Evolutionary conservation across 2,113 vertebrate species (phyloP), one percentile per base, ranked within the genome.

Genomic region (Xyrauchen texanus): DNA sequence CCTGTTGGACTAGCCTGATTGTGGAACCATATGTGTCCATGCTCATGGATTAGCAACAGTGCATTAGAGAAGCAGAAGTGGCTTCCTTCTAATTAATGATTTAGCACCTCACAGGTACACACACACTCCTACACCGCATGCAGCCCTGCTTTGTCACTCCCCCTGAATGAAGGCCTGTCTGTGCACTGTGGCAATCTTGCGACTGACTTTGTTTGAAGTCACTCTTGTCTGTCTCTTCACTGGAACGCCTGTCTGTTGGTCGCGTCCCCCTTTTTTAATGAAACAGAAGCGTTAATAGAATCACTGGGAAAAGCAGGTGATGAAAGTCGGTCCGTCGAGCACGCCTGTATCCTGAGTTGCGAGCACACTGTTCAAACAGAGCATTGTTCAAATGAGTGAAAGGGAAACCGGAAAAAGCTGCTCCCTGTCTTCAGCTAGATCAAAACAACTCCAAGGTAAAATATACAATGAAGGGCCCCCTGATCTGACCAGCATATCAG

Each of bases 21-120:
- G 11, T 34, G 57, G 45, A 21, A 61, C 69, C 76, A 75, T 76
- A 69, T 46, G 53, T 52, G 61, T 68, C 67, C 16, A 69, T 63
- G 58, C 57, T 79, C 60, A 79, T 62, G 47, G 69, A 70, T 61
- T 61, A 77, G 63, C 80, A 65, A 47, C 15, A 67, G 69, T 64
- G n/a, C 77, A 71, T 49, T 61, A 52, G 71, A 66, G 52, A 81
- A 51, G 62, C 63, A 67, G 49, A 71, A 58, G 80, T 82, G 68
- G 64, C 74, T 76, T 81, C 49, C 75, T 82, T 63, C 80, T 84
- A 84, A 86, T 84, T 84, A 86, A 84, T 83, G 81, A 86, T 86
- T 84, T 77, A 83, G 82, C 81, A 84, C 83, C 71, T 84, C 78
- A 73, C 75, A 84, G 80, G 78, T 81, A 72, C 63, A 49, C 67